phyloP scores from a whole-genome alignment of 1,140 invertebrate species.

The Drosophila ohnishii region DNA sequence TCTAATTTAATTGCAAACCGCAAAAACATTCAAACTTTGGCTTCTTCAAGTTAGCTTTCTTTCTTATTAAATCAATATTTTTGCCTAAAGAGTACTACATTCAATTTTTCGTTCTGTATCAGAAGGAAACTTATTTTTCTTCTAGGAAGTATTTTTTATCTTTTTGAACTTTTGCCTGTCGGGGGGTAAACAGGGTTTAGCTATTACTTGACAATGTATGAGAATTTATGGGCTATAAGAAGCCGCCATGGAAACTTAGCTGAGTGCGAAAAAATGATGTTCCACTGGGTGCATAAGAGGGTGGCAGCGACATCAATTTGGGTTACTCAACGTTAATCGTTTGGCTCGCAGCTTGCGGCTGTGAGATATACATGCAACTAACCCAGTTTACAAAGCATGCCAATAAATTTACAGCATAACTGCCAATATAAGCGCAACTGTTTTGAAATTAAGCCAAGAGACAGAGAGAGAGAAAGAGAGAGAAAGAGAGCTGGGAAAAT shows the following conservation, averaged over 20 bases:
- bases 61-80: not conserved
- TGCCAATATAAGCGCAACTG: constrained; percentile 60
- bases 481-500: constrained; percentile 2
- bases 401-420: constrained; percentile 57
- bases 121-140: not conserved
- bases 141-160: constrained; percentile 16
- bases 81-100: not conserved
- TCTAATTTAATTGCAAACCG: too few species aligned
- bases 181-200: constrained; percentile 41
- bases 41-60: too few species aligned
- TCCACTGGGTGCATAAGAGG: not conserved
- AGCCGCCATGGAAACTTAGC: constrained; percentile 30
- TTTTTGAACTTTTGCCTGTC: constrained; percentile 16
- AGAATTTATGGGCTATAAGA: constrained; percentile 47
- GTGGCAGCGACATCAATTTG: constrained; percentile 42
- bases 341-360: constrained; percentile 49
- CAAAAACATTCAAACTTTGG: too few species aligned
- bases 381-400: constrained; percentile 54
- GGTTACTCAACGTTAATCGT: constrained; percentile 53
- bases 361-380: constrained; percentile 44
- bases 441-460: constrained; percentile 60
- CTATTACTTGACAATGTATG: constrained; percentile 46
- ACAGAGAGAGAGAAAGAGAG: not conserved
- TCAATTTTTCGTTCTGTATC: not conserved
- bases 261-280: constrained; percentile 47